These are phyloP conservation scores for Drosophila buzzatii DNA, from an alignment of 2,888 invertebrate genomes.

Conservation along the genomic window DNA sequence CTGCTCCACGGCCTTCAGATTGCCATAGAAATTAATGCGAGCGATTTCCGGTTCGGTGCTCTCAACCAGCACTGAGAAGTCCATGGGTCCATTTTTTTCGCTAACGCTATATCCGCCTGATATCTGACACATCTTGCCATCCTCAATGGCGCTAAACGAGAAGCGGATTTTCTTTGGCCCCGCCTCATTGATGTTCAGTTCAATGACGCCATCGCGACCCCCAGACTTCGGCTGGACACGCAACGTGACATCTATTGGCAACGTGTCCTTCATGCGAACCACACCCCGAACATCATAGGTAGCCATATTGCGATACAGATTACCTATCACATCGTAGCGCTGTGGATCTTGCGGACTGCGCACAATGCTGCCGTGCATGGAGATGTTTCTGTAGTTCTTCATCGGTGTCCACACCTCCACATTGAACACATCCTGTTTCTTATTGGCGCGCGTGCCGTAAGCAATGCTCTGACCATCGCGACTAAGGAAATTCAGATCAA, in stretches of 20 bases:
- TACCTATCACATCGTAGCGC: slow-evolving; percentile 84
- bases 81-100: slow-evolving; percentile 84
- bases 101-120: slow-evolving; percentile 83
- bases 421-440: slow-evolving; percentile 82
- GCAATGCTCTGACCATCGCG: slow-evolving; percentile 73
- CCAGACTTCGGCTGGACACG: slow-evolving; percentile 85
- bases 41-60: slow-evolving; percentile 82
- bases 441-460: slow-evolving; percentile 81
- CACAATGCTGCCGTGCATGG: slow-evolving; percentile 82
- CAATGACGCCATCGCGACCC: slow-evolving; percentile 83
- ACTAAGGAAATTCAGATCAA: slow-evolving; percentile 78
- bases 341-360: slow-evolving; percentile 57
- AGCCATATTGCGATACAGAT: slow-evolving; percentile 84
- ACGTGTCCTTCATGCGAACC: slow-evolving; percentile 83
- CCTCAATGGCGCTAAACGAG: slow-evolving; percentile 83
- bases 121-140: slow-evolving; percentile 85
- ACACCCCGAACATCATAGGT: slow-evolving; percentile 85
- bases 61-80: slow-evolving; percentile 83
- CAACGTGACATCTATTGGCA: slow-evolving; percentile 85
- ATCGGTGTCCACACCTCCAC: slow-evolving; percentile 84
- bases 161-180: slow-evolving; percentile 77
- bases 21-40: slow-evolving; percentile 81
- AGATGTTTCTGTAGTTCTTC: slow-evolving; percentile 82
- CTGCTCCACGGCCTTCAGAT: slow-evolving; percentile 61
- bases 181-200: slow-evolving; percentile 77